Evolutionary conservation across 2,888 invertebrate genomes (phyloP).

Genomic region (Listrodromus nycthemerus): DNA sequence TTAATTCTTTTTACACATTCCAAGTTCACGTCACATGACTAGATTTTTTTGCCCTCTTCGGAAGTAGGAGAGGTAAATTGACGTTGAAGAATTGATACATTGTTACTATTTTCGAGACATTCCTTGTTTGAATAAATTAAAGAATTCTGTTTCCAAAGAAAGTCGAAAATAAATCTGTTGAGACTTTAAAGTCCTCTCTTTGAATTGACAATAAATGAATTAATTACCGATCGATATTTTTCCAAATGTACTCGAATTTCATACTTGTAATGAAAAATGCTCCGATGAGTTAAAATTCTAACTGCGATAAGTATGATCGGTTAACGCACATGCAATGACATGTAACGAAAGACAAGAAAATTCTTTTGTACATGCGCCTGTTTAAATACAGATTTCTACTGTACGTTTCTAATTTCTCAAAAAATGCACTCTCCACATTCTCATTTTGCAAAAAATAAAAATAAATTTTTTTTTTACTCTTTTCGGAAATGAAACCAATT

Average conservation of each 20-base stretch:
- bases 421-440: neutral
- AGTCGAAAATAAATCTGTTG: too few species aligned
- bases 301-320: too few species aligned
- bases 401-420: neutral
- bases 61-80: neutral
- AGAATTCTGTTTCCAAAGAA: too few species aligned
- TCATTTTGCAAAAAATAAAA: too few species aligned
- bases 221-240: too few species aligned
- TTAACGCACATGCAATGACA: too few species aligned
- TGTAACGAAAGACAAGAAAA: conserved; percentile 8
- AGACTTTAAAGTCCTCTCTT: too few species aligned
- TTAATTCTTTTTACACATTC: neutral
- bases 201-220: too few species aligned
- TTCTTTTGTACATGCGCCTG: neutral
- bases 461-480: neutral
- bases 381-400: neutral
- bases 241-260: too few species aligned
- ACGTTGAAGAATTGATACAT: neutral
- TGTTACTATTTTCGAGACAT: neutral
- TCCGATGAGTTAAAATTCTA: too few species aligned
- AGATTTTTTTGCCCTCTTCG: neutral
- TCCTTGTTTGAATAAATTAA: too few species aligned
- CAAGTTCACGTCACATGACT: neutral
- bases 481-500: neutral
- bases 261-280: too few species aligned